Evolutionary conservation across 1,140 invertebrate genomes (phyloP).

Genomic region (Glossosoma conforme): DNA sequence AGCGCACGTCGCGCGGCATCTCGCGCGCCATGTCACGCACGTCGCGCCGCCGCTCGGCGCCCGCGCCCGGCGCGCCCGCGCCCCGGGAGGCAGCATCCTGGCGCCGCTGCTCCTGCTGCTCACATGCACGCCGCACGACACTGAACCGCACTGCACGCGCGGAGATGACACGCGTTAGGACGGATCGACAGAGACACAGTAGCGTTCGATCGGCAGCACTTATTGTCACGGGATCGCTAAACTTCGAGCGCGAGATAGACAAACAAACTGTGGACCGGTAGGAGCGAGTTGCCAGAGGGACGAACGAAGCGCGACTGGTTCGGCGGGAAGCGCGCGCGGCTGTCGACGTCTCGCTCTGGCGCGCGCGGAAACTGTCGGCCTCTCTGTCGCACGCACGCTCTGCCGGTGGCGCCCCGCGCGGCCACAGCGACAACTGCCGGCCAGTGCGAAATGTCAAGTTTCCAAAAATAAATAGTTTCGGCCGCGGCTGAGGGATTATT

Average conservation of each 20-base stretch:
- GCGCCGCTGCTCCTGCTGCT: too few relatives aligned
- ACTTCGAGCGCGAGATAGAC: conserved; percentile 1
- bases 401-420: conserved; percentile 11
- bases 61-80: conserved; percentile 43
- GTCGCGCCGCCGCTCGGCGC: conserved; percentile 44
- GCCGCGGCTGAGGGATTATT: conserved; percentile 14
- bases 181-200: background rate
- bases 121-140: too few relatives aligned
- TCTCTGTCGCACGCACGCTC: conserved; percentile 17
- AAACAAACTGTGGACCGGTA: too few relatives aligned
- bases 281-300: conserved; percentile 15
- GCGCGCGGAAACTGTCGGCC: background rate
- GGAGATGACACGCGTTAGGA: background rate
- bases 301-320: conserved; percentile 20
- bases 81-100: conserved; percentile 48
- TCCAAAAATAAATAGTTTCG: conserved; percentile 24
- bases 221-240: conserved; percentile 12
- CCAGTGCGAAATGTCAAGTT: conserved; percentile 21
- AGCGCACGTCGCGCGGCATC: conserved; percentile 43
- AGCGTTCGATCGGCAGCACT: background rate
- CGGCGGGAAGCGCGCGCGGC: conserved; percentile 16
- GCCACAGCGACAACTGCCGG: conserved; percentile 7
- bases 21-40: conserved; percentile 45
- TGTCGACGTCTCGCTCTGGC: conserved; percentile 16
- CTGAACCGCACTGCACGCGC: too few relatives aligned